Conservation (phyloP, 2,797 vertebrate species). For the Cottoperca gobio region DNA sequence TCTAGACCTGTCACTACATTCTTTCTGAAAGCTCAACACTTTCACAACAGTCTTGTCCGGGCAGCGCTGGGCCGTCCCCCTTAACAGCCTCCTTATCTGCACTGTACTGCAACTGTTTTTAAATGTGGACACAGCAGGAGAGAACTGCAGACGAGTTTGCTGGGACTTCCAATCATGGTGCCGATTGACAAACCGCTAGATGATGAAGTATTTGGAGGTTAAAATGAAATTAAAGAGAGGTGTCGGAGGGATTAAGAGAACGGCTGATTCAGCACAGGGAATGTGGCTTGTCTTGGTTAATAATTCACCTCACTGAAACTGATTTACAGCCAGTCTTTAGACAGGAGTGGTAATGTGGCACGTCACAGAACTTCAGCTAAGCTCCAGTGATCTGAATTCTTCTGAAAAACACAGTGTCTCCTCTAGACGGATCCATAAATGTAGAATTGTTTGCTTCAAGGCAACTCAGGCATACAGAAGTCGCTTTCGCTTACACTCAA, state of each 20-base stretch:
- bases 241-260: background rate
- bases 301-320: conserved; percentile 58
- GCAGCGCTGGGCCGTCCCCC: conserved; percentile 26
- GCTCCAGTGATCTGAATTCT: background rate
- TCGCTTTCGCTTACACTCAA: background rate
- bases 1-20: conserved; percentile 84
- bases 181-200: conserved; percentile 39
- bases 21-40: conserved; percentile 58
- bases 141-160: background rate
- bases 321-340: conserved; percentile 62
- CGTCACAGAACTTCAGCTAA: conserved; percentile 26
- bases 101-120: background rate
- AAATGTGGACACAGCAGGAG: background rate
- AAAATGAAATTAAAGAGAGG: background rate
- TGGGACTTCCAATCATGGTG: background rate
- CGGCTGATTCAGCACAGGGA: conserved; percentile 55
- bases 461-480: background rate
- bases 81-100: conserved; percentile 51
- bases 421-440: background rate
- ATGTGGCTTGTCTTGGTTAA: conserved; percentile 60
- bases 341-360: conserved; percentile 39
- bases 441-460: background rate
- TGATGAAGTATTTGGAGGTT: conserved; percentile 2
- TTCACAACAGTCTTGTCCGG: conserved; percentile 72
- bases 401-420: background rate